Evolutionary conservation across 2,888 invertebrate genomes (phyloP).

Genomic region (Dryococelus australis): DNA sequence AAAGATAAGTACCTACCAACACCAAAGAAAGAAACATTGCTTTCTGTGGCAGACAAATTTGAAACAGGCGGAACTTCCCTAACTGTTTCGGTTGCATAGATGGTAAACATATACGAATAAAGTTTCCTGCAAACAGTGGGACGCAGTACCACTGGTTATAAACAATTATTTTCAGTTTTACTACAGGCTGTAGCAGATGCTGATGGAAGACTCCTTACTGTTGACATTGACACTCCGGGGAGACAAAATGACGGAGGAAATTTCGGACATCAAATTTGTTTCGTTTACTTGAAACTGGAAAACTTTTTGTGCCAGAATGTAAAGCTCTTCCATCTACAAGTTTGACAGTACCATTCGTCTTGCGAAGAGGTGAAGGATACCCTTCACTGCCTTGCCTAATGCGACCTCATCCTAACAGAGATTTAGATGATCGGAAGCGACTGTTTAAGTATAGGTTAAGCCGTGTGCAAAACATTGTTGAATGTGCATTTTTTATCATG

Average conservation of each 20-base stretch:
- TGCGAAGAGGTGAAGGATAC: not conserved
- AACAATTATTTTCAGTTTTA: not conserved
- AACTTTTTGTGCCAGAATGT: not conserved
- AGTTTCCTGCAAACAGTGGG: not conserved
- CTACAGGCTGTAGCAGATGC: constrained; percentile 13
- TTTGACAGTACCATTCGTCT: not conserved
- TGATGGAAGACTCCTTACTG: not conserved
- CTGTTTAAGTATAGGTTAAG: constrained; percentile 20
- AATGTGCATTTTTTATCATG: not conserved
- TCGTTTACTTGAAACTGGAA: not conserved
- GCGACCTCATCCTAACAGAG: constrained; percentile 20
- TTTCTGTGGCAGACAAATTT: not conserved
- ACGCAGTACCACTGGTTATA: constrained; percentile 6
- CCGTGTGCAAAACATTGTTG: constrained; percentile 17
- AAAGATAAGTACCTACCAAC: not conserved
- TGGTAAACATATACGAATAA: not conserved
- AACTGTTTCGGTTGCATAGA: not conserved
- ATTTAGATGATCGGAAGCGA: not conserved
- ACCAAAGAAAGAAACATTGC: not conserved
- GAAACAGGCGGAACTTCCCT: not conserved
- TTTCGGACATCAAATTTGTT: constrained; percentile 4
- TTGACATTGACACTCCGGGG: constrained; percentile 12
- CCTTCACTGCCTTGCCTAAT: not conserved
- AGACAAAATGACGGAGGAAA: constrained; percentile 24
- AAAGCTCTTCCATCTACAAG: not conserved